phyloP scores from a whole-genome alignment of 2,113 vertebrate species.

The Cynoglossus semilaevis region DNA sequence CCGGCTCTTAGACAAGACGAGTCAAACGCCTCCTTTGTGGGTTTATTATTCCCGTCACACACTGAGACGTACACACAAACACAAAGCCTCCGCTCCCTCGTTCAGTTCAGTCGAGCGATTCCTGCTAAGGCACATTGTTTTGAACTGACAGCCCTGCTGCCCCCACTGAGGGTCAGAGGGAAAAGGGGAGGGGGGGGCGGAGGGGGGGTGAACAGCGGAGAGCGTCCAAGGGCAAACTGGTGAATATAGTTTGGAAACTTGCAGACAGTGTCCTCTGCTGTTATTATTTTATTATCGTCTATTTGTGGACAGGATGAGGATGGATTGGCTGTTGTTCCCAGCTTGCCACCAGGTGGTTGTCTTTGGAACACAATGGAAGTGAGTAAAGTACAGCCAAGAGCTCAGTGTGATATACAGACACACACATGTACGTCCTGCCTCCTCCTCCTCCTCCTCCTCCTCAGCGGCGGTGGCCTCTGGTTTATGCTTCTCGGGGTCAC shows the following conservation, averaged over 20 bases:
- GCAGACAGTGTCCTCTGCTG: constrained; percentile 26
- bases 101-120: constrained; percentile 56
- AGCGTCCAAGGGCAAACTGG: constrained; percentile 22
- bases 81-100: constrained; percentile 47
- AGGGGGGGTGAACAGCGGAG: constrained; percentile 29
- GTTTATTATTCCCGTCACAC: constrained; percentile 61
- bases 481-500: constrained; percentile 26
- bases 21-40: constrained; percentile 56
- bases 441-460: constrained; percentile 18
- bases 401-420: constrained; percentile 10
- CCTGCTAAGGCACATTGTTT: constrained; percentile 66
- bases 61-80: constrained; percentile 34
- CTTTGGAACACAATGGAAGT: constrained; percentile 64
- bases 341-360: constrained; percentile 74
- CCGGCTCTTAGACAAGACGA: constrained; percentile 35
- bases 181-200: constrained; percentile 11
- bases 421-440: constrained; percentile 20
- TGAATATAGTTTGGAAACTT: constrained; percentile 10
- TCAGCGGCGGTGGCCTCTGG: background rate
- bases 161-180: constrained; percentile 36
- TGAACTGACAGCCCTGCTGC: constrained; percentile 53
- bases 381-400: constrained; percentile 38
- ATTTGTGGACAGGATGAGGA: constrained; percentile 47
- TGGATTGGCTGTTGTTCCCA: constrained; percentile 51
- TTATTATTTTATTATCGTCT: constrained; percentile 39